phyloP scores from a whole-genome alignment of 2,113 vertebrate genomes.

The Cynoglossus semilaevis region DNA sequence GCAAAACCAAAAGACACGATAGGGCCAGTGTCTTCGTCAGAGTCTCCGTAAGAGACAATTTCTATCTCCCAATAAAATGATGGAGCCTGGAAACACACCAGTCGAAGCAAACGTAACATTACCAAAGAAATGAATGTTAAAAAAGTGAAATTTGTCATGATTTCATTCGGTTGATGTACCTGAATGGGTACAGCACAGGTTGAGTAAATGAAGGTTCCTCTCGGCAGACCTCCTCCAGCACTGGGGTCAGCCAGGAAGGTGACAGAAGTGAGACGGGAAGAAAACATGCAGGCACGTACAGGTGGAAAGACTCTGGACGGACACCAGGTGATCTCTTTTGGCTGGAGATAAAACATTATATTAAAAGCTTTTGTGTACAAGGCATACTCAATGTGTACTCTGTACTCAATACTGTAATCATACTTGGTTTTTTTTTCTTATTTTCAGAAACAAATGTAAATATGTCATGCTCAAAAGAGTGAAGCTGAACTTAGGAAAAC shows the following conservation, averaged over 20 bases:
- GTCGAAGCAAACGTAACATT: background rate
- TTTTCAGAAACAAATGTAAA: background rate
- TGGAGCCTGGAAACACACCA: slow-evolving; percentile 80
- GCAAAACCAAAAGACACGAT: slow-evolving; percentile 98
- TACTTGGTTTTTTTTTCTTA: background rate
- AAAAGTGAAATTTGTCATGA: background rate
- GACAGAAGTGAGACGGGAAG: slow-evolving; percentile 91
- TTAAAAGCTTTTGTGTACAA: too few species aligned
- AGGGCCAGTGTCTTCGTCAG: slow-evolving; percentile 94
- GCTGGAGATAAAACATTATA: slow-evolving; percentile 66
- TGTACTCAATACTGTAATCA: too few species aligned
- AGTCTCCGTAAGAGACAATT: slow-evolving; percentile 96
- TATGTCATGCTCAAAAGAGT: too few species aligned
- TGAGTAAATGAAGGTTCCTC: slow-evolving; percentile 96
- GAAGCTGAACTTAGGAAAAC: too few species aligned
- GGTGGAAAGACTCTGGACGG: slow-evolving; percentile 93
- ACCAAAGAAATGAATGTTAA: background rate
- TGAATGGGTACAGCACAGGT: slow-evolving; percentile 92
- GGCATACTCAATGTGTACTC: too few species aligned
- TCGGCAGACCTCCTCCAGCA: slow-evolving; percentile 91
- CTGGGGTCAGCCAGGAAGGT: slow-evolving; percentile 96
- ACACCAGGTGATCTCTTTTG: slow-evolving; percentile 95
- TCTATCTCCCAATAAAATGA: slow-evolving; percentile 99
- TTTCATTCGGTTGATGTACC: slow-evolving; percentile 64
- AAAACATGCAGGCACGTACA: slow-evolving; percentile 98